Conservation (phyloP, 1,140 invertebrate genomes). For the Drosophila auraria region DNA sequence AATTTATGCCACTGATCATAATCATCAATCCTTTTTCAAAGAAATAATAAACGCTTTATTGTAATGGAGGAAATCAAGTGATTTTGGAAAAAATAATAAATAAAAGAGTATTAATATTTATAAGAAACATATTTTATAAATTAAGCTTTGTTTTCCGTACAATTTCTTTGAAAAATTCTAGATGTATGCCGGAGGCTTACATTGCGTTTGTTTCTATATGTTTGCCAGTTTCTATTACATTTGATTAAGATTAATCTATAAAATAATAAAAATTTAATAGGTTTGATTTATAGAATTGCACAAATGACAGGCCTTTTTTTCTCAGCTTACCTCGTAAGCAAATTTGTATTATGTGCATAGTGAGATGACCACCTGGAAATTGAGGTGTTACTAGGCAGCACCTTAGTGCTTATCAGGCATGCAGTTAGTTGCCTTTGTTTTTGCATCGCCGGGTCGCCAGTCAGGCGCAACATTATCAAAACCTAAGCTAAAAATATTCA, state of each 20-base stretch:
- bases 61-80: neutral
- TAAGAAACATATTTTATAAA: neutral
- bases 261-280: neutral
- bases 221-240: neutral
- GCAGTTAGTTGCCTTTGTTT: constrained; percentile 20
- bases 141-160: too few relatives aligned
- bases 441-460: constrained; percentile 2
- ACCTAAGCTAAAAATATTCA: constrained; percentile 38
- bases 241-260: neutral
- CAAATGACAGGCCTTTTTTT: constrained; percentile 11
- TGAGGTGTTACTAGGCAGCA: constrained; percentile 29
- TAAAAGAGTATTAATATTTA: too few relatives aligned
- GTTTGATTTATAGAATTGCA: neutral
- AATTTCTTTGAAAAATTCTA: too few relatives aligned
- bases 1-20: neutral
- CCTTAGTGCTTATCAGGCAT: constrained; percentile 30
- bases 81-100: neutral
- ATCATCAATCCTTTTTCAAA: too few relatives aligned
- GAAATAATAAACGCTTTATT: neutral
- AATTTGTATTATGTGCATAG: constrained; percentile 14
- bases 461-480: constrained; percentile 41
- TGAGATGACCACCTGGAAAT: constrained; percentile 13
- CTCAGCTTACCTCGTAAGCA: neutral
- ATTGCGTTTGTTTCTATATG: neutral
- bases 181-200: too few relatives aligned